These are phyloP conservation scores for Drosophila ezoana DNA, from an alignment of 2,888 invertebrate species.

Conservation along the genomic window DNA sequence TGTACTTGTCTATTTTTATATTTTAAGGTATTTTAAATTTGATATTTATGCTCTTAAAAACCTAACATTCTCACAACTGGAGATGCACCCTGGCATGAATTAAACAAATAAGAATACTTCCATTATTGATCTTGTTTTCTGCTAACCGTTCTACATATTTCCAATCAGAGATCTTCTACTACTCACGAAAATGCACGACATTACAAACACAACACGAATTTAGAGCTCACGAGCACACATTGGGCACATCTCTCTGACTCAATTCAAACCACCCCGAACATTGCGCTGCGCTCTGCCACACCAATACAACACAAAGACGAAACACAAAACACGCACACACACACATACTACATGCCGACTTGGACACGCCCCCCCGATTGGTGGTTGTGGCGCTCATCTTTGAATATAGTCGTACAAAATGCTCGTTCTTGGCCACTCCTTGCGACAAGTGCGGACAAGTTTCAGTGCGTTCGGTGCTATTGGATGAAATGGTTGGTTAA, in stretches of 20 bases:
- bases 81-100: not conserved
- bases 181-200: constrained; percentile 7
- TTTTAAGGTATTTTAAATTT: not conserved
- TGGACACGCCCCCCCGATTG: constrained; percentile 48
- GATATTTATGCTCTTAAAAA: too few relatives aligned
- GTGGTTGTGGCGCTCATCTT: constrained; percentile 66
- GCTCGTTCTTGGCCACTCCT: constrained; percentile 79
- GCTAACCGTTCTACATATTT: not conserved
- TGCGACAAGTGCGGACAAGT: constrained; percentile 65
- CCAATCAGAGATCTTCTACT: not conserved
- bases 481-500: constrained; percentile 82
- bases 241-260: constrained; percentile 32
- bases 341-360: constrained; percentile 8
- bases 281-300: constrained; percentile 20
- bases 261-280: constrained; percentile 38
- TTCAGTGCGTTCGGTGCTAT: constrained; percentile 85
- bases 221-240: constrained; percentile 34
- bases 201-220: not conserved
- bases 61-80: too few relatives aligned
- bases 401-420: constrained; percentile 31
- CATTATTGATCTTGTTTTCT: not conserved
- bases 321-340: constrained; percentile 6
- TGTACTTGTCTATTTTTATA: not conserved
- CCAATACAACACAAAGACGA: constrained; percentile 8
- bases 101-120: not conserved